Conservation (phyloP, 1,140 invertebrate species). For the Bathynomus jamesi region DNA sequence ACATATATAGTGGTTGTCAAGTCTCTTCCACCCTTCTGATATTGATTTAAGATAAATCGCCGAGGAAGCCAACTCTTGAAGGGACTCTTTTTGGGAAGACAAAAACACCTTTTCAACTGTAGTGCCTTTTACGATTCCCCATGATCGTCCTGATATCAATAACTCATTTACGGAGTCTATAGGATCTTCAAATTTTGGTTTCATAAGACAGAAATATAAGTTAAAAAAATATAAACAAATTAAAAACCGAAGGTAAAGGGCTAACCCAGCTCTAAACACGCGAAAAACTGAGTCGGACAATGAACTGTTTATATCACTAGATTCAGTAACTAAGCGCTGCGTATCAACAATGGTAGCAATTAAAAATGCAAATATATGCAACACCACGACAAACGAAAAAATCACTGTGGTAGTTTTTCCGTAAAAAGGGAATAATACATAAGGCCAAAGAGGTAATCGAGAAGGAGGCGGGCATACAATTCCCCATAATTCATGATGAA, state of each 20-base stretch:
- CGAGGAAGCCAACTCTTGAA: neutral
- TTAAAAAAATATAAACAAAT: conserved; percentile 34
- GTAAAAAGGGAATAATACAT: conserved; percentile 33
- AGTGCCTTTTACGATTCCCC: conserved; percentile 26
- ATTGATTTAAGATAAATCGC: conserved; percentile 19
- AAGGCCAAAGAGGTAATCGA: conserved; percentile 27
- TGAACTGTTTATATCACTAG: neutral
- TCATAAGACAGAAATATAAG: conserved; percentile 25
- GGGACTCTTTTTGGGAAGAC: conserved; percentile 1
- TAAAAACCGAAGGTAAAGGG: conserved; percentile 26
- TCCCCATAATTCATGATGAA: conserved; percentile 31
- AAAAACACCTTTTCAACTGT: conserved; percentile 18
- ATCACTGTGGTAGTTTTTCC: conserved; percentile 17
- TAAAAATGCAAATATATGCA: conserved; percentile 18
- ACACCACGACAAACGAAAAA: conserved; percentile 21
- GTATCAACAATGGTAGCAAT: conserved; percentile 3
- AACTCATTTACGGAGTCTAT: conserved; percentile 15
- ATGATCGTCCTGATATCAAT: conserved; percentile 13
- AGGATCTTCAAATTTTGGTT: conserved; percentile 26
- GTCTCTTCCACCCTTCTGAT: conserved; percentile 15
- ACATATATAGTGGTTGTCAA: conserved; percentile 18
- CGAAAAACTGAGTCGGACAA: conserved; percentile 8
- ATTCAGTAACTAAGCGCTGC: neutral
- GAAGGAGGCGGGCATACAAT: conserved; percentile 24
- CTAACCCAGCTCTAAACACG: conserved; percentile 9